Conservation (phyloP, 2,113 vertebrate genomes). For the Cyanoramphus novaezelandiae region DNA sequence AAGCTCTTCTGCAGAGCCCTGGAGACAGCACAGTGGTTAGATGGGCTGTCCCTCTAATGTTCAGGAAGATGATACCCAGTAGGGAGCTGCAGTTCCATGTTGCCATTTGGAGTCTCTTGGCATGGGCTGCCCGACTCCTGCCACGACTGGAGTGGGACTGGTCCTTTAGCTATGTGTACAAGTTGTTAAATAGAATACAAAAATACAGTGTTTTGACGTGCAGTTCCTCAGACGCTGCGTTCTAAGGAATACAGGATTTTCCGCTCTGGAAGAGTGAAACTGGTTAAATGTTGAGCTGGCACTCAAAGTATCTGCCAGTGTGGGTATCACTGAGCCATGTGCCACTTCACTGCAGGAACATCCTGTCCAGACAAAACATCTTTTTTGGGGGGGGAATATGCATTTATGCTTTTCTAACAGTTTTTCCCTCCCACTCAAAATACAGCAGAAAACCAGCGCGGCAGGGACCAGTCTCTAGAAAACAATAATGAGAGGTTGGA, state of each 20-base stretch:
- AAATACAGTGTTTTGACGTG: fast-evolving
- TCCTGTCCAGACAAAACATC: not conserved
- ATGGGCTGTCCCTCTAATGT: fast-evolving
- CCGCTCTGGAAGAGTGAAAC: not conserved
- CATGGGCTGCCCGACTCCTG: not conserved
- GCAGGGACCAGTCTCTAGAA: not conserved
- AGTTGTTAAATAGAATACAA: not conserved
- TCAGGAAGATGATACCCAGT: not conserved
- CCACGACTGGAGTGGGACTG: not conserved
- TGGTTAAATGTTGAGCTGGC: not conserved
- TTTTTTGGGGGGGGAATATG: not conserved
- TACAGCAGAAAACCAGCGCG: fast-evolving
- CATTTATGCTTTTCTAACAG: not conserved
- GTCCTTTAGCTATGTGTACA: fast-evolving
- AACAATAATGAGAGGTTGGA: not conserved
- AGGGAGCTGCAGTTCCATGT: fast-evolving
- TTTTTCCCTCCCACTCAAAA: not conserved
- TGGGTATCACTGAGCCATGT: fast-evolving
- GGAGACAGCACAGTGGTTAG: not conserved
- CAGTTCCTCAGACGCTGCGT: not conserved
- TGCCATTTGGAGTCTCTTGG: not conserved
- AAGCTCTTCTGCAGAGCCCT: not conserved
- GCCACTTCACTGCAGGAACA: not conserved
- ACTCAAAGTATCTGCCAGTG: not conserved
- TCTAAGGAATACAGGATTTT: not conserved